Base-by-base conservation (phyloP, 2,888 invertebrate species). In the Piscicola geometra region DNA sequence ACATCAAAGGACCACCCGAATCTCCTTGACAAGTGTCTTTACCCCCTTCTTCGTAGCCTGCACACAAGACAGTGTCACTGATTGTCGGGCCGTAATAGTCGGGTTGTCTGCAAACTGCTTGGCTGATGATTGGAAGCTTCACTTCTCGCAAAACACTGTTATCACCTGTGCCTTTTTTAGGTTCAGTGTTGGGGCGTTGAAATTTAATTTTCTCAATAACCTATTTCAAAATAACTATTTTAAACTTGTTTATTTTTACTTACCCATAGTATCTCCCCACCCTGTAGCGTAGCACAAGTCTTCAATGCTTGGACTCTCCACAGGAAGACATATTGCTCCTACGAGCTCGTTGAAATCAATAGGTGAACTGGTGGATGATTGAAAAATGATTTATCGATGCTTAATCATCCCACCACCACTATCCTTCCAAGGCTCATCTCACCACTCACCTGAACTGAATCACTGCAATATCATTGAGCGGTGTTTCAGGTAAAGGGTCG, bases 11-110 rank as follows among this genome's bases (percentile, higher is more conserved):
- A 12, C 71, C 71, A 12, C 71, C 71, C 1, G 41, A 41, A n/a
- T 70, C 71, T 21, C 71, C 84, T 79, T 80, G 80, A 76, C 84
- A 84, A 1, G 83, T 83, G 3, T 84, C 84, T 18, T 80, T 77
- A 5, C 82, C 81, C 1, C 82, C 82, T 67, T 81, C 80, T 33
- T 80, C 77, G 73, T 67, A 66, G 1, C 83, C 83, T 72, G 83
- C 84, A 77, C 84, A 84, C 76, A 84, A 64, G 81, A 82, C 81
- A 75, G 35, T 70, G 12, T 25, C 47, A 47, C 25, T 70, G 30
- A 70, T 70, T 30, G n/a, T 21, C 3, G 25, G 18, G 9, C 71
- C 71, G 47, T 70, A 35, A 35, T 41, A 36, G n/a, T 35, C 47
- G 18, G 21, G n/a, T 9, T 47, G 36, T 21, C 25, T 25, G 30